Conservation (phyloP, 2,113 vertebrate genomes). For the Lasiurus borealis region DNA sequence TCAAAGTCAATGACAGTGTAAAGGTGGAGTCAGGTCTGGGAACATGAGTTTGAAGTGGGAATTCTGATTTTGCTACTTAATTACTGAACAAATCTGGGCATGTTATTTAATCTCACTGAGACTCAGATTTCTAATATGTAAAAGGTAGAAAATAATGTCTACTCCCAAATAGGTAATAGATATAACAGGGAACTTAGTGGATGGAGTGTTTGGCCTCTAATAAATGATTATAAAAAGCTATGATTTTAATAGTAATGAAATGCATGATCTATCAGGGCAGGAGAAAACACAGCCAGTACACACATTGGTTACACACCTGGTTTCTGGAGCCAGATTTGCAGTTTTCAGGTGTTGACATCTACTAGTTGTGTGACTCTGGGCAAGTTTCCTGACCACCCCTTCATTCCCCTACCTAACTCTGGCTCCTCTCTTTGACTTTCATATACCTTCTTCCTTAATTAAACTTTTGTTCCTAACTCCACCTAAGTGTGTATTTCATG, state of each 20-base stretch:
- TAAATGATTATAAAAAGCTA: not conserved
- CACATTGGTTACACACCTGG: too few relatives aligned
- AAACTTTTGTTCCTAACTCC: not conserved
- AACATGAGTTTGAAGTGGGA: not conserved
- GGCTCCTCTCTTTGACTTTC: not conserved
- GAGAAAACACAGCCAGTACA: not conserved
- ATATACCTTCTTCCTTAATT: not conserved
- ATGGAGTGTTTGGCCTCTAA: not conserved
- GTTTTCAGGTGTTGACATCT: not conserved
- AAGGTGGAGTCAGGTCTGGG: not conserved
- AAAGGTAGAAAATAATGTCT: not conserved
- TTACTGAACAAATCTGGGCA: not conserved
- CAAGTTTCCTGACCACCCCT: rapidly evolving
- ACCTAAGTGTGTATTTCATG: not conserved
- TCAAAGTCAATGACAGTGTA: not conserved
- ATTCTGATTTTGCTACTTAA: not conserved
- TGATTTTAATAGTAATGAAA: not conserved
- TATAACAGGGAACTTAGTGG: not conserved
- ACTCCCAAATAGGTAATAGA: not conserved
- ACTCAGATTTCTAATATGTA: not conserved
- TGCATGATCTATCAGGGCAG: not conserved
- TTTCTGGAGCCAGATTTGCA: not conserved
- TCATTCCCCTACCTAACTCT: not conserved
- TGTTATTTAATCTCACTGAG: not conserved
- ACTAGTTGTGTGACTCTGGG: not conserved